A percentile compares a stretch with the other conserved stretches of the same genome.
These are phyloP conservation scores for Notodonta ziczac DNA, from an alignment of 2,888 invertebrate species.

Conservation along the genomic window DNA sequence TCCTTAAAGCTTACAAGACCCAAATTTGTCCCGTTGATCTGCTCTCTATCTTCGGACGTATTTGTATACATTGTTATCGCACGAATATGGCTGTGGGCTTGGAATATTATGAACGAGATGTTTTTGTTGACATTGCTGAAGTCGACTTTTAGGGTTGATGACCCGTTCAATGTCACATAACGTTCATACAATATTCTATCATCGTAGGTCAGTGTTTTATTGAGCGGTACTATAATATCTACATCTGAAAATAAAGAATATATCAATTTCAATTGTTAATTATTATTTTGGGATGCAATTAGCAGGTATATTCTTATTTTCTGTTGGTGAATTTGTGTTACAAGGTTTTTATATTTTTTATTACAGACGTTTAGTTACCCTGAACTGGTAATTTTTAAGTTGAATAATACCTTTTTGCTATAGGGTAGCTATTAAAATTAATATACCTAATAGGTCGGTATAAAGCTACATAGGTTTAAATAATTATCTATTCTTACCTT, in stretches of 20 bases:
- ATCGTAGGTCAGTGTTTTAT: conserved; percentile 47
- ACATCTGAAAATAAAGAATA: conserved; percentile 56
- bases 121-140: conserved; percentile 71
- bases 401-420: too few species aligned
- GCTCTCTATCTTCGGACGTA: conserved; percentile 36
- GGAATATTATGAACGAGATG: conserved; percentile 85
- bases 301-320: too few species aligned
- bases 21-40: conserved; percentile 84
- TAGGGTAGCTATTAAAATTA: too few species aligned
- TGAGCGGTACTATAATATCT: conserved; percentile 58
- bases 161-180: conserved; percentile 49
- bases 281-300: too few species aligned
- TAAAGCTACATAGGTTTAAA: neutral
- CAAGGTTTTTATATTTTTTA: too few species aligned
- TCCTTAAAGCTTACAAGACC: conserved; percentile 77
- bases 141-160: conserved; percentile 60
- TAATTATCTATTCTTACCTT: conserved; percentile 23
- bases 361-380: too few species aligned
- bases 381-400: too few species aligned
- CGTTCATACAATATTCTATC: conserved; percentile 64
- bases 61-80: conserved; percentile 82
- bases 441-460: neutral
- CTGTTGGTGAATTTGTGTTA: too few species aligned
- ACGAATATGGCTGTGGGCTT: conserved; percentile 86
- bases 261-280: neutral